Base-by-base conservation (phyloP, 92 coral and sea anemone species). In the Chrysogorgia sp. region DNA sequence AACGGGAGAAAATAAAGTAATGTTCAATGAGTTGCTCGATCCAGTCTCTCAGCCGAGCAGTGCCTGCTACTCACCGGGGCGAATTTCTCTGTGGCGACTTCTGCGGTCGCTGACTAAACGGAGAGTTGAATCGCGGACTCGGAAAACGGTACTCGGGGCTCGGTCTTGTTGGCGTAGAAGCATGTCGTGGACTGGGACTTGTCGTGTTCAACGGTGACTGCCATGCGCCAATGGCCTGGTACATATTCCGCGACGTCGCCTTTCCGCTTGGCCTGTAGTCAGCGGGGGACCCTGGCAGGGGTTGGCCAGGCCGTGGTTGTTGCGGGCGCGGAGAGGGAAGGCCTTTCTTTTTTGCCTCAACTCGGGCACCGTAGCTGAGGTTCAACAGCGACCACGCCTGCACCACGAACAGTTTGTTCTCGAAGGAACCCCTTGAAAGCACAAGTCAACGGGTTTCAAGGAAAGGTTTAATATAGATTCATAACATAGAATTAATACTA, bases 361-460 rank as follows among this genome's bases (percentile, higher is more conserved):
- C 68, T 56, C 98, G 83, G 45, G 80, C 88, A 33, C 98, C 98
- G 47, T 89, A 83, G 13, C 92, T 80, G 61, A 94, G 64, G 80
- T 94, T 90, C 20, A 94, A 71, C 29, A 94, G 85, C 23, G 97
- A 87, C 45, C 91, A 83, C 8, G 90, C 86, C 2, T 80, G 45
- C 83, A 91, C 87, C 59, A 94, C 77, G 80, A 75, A 86, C 50
- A 94, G 71, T 26, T 87, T 91, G 65, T 87, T 89, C 23, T 72
- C 79, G 33, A 72, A 72, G 4, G 79, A 53, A 34, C 64, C 59
- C 13, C 79, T 59, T 23, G 14, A 72, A 24, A 32, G 19, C 48
- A 15, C 28, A 25, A 9, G 30, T n/a, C n/a, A n/a, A n/a, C 13
- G 7, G 32, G 24, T 12, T 58, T 1, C 23, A 22, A 20, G 12